A percentile compares a stretch with the other conserved stretches of the same genome.
phyloP scores from a whole-genome alignment of 2,113 vertebrate species.

The Myrmecobius fasciatus region DNA sequence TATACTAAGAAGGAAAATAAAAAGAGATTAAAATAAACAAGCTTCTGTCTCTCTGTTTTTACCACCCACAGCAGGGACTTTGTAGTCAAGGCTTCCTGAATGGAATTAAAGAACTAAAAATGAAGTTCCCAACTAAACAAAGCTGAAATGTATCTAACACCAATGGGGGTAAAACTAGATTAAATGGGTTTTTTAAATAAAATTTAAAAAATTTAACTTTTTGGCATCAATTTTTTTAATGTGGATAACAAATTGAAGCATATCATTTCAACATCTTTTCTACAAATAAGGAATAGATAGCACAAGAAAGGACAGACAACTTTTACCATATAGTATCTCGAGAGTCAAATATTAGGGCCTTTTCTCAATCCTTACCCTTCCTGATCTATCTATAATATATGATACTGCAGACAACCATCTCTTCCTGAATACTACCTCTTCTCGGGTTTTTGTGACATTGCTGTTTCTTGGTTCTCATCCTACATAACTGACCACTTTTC shows the following conservation, averaged over 20 bases:
- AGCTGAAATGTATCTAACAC: slow-evolving; percentile 27
- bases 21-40: slow-evolving; percentile 81
- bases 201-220: slow-evolving; percentile 10
- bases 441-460: not conserved
- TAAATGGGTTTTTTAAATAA: slow-evolving; percentile 18
- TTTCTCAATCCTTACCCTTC: not conserved
- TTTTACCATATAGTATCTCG: not conserved
- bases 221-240: slow-evolving; percentile 23
- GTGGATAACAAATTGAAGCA: not conserved
- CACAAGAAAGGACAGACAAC: not conserved
- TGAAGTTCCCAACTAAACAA: slow-evolving; percentile 39
- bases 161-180: not conserved
- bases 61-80: slow-evolving; percentile 63
- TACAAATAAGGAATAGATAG: slow-evolving; percentile 29
- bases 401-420: not conserved
- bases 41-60: slow-evolving; percentile 71
- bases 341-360: not conserved
- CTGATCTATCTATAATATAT: not conserved
- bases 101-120: slow-evolving; percentile 59
- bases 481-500: not conserved
- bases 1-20: slow-evolving; percentile 61
- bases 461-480: not conserved
- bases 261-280: slow-evolving; percentile 28
- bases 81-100: slow-evolving; percentile 3
- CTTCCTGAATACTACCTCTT: not conserved